Conservation (phyloP, 1,140 invertebrate species). For the Meloidogyne hapla region DNA sequence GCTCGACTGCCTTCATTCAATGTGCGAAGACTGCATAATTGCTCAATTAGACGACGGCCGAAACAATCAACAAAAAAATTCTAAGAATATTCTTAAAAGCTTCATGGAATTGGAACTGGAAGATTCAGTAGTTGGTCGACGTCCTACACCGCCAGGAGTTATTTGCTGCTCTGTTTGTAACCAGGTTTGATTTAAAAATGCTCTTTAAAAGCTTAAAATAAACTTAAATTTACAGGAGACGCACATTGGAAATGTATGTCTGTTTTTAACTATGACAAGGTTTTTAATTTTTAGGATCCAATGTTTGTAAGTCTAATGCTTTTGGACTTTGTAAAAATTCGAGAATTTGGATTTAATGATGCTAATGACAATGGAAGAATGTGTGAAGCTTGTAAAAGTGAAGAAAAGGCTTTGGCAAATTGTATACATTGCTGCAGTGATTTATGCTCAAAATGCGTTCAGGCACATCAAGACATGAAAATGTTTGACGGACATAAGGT, state of each 20-base stretch:
- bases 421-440: constrained; percentile 90
- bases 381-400: constrained; percentile 53
- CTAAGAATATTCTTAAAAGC: background rate
- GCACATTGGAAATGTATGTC: constrained; percentile 21
- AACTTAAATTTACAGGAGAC: constrained; percentile 41
- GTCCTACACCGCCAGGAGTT: constrained; percentile 56
- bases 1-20: constrained; percentile 57
- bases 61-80: constrained; percentile 17
- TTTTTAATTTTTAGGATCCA: background rate
- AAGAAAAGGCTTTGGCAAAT: constrained; percentile 79
- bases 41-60: constrained; percentile 54
- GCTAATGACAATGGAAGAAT: constrained; percentile 31
- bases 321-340: constrained; percentile 21
- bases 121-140: background rate
- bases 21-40: constrained; percentile 62
- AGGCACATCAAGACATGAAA: constrained; percentile 82
- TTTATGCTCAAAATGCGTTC: constrained; percentile 83
- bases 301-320: constrained; percentile 15
- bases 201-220: background rate
- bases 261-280: constrained; percentile 51
- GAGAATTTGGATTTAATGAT: constrained; percentile 21
- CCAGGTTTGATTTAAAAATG: constrained; percentile 32
- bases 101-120: constrained; percentile 34
- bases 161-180: constrained; percentile 56
- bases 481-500: constrained; percentile 52